phyloP scores from a whole-genome alignment of 2,113 vertebrate genomes.

The Etheostoma cragini region DNA sequence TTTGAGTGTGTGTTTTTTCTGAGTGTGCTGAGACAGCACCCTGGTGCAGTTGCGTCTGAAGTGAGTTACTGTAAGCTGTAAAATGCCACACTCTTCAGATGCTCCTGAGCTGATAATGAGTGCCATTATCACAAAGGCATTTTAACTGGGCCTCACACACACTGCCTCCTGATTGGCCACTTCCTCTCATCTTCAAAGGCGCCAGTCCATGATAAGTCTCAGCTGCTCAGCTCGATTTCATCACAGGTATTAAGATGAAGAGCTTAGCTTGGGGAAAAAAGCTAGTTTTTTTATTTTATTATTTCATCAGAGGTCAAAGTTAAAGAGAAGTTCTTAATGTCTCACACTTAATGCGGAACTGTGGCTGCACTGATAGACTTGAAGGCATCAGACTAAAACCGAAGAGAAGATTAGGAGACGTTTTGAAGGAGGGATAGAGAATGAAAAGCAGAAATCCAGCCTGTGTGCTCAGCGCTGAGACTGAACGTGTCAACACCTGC shows the following conservation, averaged over 20 bases:
- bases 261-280: background rate
- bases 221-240: slow-evolving; percentile 36
- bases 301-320: slow-evolving; percentile 39
- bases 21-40: slow-evolving; percentile 51
- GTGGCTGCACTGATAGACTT: slow-evolving; percentile 27
- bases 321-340: slow-evolving; percentile 36
- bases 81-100: slow-evolving; percentile 81
- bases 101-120: slow-evolving; percentile 81
- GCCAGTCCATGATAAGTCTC: slow-evolving; percentile 39
- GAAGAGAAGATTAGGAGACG: slow-evolving; percentile 64
- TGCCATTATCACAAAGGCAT: slow-evolving; percentile 79
- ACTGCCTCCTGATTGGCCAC: slow-evolving; percentile 51
- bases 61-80: slow-evolving; percentile 79
- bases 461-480: slow-evolving; percentile 64
- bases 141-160: slow-evolving; percentile 67
- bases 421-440: slow-evolving; percentile 45
- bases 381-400: slow-evolving; percentile 33
- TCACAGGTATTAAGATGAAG: slow-evolving; percentile 48
- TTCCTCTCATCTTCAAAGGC: slow-evolving; percentile 64
- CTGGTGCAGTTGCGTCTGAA: slow-evolving; percentile 70
- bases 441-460: slow-evolving; percentile 63
- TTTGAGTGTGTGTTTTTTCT: slow-evolving; percentile 19
- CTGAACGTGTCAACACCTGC: slow-evolving; percentile 75
- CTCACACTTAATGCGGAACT: background rate
- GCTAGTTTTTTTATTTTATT: background rate